A percentile compares a stretch with the other conserved stretches of the same genome.
These are phyloP conservation scores for Harpegnathos saltator DNA, from an alignment of 1,140 invertebrate species.

Conservation along the genomic window DNA sequence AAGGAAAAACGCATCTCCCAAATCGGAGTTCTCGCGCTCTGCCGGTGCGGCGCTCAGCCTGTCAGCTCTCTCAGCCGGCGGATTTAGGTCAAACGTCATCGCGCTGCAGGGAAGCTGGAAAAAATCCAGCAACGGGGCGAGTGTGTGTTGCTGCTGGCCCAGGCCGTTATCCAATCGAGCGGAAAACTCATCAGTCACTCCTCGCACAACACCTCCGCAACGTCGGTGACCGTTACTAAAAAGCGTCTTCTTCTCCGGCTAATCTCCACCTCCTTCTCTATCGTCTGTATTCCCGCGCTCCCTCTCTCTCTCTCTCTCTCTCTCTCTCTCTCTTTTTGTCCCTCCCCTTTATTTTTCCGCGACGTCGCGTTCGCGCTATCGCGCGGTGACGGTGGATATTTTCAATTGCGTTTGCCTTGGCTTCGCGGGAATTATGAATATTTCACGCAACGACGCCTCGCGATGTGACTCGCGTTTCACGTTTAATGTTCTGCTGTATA, in stretches of 20 bases:
- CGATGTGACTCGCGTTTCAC: background rate
- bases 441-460: background rate
- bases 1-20: background rate
- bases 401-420: constrained; percentile 26
- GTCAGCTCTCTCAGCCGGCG: constrained; percentile 32
- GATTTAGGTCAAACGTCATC: constrained; percentile 68
- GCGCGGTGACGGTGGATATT: constrained; percentile 29
- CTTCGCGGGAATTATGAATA: constrained; percentile 6
- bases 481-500: background rate
- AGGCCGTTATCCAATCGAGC: constrained; percentile 72
- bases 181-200: constrained; percentile 77
- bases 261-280: constrained; percentile 62
- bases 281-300: constrained; percentile 13
- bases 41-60: background rate
- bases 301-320: background rate
- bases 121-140: constrained; percentile 62
- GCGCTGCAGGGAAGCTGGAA: constrained; percentile 37
- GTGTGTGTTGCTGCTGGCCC: constrained; percentile 29
- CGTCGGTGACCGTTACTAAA: constrained; percentile 64
- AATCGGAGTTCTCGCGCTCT: constrained; percentile 31
- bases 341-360: background rate
- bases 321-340: background rate
- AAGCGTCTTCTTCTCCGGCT: constrained; percentile 60
- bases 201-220: constrained; percentile 59
- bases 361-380: background rate